Conservation (phyloP, 2,888 invertebrate genomes). For the Agriotes lineatus region DNA sequence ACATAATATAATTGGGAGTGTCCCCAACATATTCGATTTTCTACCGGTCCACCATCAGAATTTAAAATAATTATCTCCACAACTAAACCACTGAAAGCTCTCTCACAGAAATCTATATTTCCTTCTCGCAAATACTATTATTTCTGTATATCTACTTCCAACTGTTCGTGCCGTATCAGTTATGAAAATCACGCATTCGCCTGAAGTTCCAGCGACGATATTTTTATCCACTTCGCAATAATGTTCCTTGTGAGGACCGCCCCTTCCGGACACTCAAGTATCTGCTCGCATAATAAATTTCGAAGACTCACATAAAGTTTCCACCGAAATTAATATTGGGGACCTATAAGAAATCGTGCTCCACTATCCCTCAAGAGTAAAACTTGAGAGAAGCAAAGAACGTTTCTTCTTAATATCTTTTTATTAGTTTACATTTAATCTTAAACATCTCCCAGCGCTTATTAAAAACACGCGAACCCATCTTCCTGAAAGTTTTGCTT, state of each 20-base stretch:
- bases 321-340: neutral
- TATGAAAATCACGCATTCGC: neutral
- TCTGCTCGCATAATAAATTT: neutral
- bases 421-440: constrained; percentile 24
- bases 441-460: neutral
- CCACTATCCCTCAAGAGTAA: neutral
- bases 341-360: neutral
- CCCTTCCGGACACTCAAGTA: neutral
- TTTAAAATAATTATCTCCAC: no score
- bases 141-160: neutral
- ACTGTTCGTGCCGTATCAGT: neutral
- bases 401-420: constrained; percentile 4
- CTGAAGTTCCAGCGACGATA: neutral
- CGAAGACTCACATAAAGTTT: no score
- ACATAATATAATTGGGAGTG: no score
- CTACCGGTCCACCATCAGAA: no score
- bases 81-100: no score
- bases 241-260: neutral
- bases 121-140: neutral
- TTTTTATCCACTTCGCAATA: neutral
- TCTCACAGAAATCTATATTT: no score
- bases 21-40: no score
- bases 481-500: neutral
- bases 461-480: neutral
- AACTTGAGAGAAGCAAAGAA: neutral